Base-by-base conservation (phyloP, 2,888 invertebrate species). In the Lepidochrysops patricia region DNA sequence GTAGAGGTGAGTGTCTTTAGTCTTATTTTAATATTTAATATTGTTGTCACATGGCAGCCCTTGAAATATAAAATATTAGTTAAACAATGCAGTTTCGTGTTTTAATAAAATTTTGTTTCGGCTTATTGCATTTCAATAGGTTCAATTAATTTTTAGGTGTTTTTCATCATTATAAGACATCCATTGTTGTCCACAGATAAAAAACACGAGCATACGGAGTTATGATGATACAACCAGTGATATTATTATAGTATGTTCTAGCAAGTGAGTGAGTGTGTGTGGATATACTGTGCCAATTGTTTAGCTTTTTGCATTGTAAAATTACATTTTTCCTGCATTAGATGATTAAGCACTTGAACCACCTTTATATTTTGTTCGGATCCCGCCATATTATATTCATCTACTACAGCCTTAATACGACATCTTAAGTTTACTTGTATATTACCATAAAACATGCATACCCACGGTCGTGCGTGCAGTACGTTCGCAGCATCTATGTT, bases 191-290 rank as follows among this genome's bases (percentile, higher is more conserved):
- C 12, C 15, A 43, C 85, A 88, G 87, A 71, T 65, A 72, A 73
- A 66, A 64, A 70, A 52, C 75, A 76, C 57, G 74, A 76, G 61
- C 88, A 83, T 69, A 77, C 77, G 9, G 88, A 89, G 75, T 85
- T 89, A 87, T 89, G 85, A 88, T 84, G 75, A 76, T 71, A 70
- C 75, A 74, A 72, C 70, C 69, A 68, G 57, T 64, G 52, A 64
- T 64, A 64, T 66, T 64, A 64, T 66, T 67, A 49, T 64, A 62
- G 49, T 59, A 60, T 64, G 62, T 63, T 67, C 69, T 68, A 63
- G 61, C 70, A 71, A 72, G 73, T 73, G 43, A 43, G 43, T 59
- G 52, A 25, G 34, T 52, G 52, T 27, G 32, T 54, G 54, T 54
- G 54, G 54, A 54, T 54, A 29, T 32, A 19, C 12, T 32, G 54